These are phyloP conservation scores for Oligia latruncula DNA, from an alignment of 2,888 invertebrate species.

Conservation along the genomic window DNA sequence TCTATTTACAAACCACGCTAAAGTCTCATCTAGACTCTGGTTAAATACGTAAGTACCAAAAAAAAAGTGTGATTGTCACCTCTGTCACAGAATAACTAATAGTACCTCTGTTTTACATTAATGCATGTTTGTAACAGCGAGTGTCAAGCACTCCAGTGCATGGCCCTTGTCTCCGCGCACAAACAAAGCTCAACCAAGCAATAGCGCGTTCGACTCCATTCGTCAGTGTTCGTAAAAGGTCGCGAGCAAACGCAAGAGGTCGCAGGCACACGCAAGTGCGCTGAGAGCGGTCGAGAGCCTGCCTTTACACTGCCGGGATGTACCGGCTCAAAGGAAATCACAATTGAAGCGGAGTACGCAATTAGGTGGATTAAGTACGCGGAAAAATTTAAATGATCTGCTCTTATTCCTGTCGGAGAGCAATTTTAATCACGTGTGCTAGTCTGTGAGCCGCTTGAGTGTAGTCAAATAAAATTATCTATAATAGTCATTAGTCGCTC, in stretches of 20 bases:
- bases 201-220: conserved; percentile 5
- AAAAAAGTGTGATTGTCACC: background rate
- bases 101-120: background rate
- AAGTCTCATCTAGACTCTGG: background rate
- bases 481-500: background rate
- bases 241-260: conserved; percentile 26
- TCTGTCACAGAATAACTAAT: too few species aligned
- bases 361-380: conserved; percentile 52
- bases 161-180: conserved; percentile 14
- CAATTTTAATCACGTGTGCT: conserved; percentile 14
- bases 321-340: conserved; percentile 54
- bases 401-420: conserved; percentile 2
- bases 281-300: conserved; percentile 35
- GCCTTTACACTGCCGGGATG: conserved; percentile 51
- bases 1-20: background rate
- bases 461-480: background rate
- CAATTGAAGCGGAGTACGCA: conserved; percentile 58
- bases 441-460: background rate
- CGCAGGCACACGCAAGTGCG: conserved; percentile 37
- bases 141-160: conserved; percentile 15
- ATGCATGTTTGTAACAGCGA: conserved; percentile 4
- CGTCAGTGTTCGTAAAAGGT: conserved; percentile 7
- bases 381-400: conserved; percentile 42
- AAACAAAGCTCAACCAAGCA: conserved; percentile 28
- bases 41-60: background rate